Base-by-base conservation (phyloP, 2,888 invertebrate species). In the Eupeodes latifasciatus region DNA sequence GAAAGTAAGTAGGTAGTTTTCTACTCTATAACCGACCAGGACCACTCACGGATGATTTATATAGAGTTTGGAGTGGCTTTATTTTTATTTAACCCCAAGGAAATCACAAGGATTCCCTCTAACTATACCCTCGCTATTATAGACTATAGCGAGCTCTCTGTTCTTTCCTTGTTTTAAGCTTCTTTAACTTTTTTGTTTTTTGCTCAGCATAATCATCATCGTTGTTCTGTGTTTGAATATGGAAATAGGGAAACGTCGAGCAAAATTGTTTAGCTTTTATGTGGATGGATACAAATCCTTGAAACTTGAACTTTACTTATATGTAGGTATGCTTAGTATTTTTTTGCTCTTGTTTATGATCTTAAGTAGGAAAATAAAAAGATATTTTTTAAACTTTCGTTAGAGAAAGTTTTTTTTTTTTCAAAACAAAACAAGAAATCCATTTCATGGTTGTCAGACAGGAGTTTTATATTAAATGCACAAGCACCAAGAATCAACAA, bases 61-160 rank as follows among this genome's bases (percentile, higher is more conserved):
- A 72, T 80, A 51, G 51, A 69, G 49, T 80, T 51, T 80, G 84
- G 77, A 80, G 76, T 72, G 77, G 61, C 84, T 84, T 79, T 66
- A 74, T 84, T 80, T 84, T 84, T 87, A 84, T 87, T 80, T 84
- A 84, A 87, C 87, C 87, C 80, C 66, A 84, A 87, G 87, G 84
- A 87, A 87, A 84, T 87, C 80, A 87, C 53, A 66, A 80, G 44
- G 53, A 74, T 51, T 84, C 59, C 27, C 16, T n/a, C n/a, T 12
- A 5, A 3, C 5, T 59, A 14, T 40, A 34, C 36, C 59, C 4
- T 19, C 6, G 66, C 34, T 40, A 19, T 64, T 71, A 27, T 27
- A 27, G 27, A 27, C 10, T 49, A 64, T 51, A 67, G 55, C 51
- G 9, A 27, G 11, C 1, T 12, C 47, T 12, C 14, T 36, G 12